A percentile compares a stretch with the other conserved stretches of the same genome.
Evolutionary conservation across 2,113 vertebrate genomes (phyloP).

Genomic region (Sterrhoptilus dennistouni): DNA sequence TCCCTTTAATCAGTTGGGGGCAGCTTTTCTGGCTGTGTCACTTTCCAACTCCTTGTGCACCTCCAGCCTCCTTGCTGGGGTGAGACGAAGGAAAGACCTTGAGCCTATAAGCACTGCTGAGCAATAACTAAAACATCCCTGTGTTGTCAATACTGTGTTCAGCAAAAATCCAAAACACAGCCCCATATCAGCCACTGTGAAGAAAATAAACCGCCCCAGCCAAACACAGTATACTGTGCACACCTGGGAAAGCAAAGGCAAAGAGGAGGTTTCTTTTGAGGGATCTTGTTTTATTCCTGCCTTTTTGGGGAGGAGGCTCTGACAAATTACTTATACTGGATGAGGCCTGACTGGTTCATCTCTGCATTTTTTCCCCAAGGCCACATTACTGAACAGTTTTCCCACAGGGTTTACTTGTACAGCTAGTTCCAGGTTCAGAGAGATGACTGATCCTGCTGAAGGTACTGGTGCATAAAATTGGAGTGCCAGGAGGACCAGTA

Average conservation of each 20-base stretch:
- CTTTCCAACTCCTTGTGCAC: neutral
- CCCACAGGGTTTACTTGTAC: neutral
- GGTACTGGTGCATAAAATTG: slow-evolving; percentile 30
- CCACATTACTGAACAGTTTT: neutral
- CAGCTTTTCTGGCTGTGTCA: neutral
- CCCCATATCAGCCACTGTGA: neutral
- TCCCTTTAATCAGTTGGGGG: neutral
- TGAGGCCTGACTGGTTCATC: neutral
- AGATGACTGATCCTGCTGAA: slow-evolving; percentile 13
- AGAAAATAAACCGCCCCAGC: neutral
- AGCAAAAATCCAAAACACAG: neutral
- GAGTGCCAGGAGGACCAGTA: neutral
- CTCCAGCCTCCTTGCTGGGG: neutral
- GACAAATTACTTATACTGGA: neutral
- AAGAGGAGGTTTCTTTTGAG: neutral
- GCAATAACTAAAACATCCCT: neutral
- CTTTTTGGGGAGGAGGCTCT: neutral
- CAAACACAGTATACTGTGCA: neutral
- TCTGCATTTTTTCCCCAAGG: neutral
- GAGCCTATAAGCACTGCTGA: neutral
- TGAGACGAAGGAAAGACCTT: neutral
- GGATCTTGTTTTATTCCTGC: neutral
- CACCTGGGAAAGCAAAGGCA: neutral
- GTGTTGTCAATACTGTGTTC: neutral
- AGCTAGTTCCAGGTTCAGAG: slow-evolving; percentile 5